Percentiles rank a stretch among this genome's conserved stretches.
Conservation (phyloP, 2,113 vertebrate species). For the Rhea pennata region DNA sequence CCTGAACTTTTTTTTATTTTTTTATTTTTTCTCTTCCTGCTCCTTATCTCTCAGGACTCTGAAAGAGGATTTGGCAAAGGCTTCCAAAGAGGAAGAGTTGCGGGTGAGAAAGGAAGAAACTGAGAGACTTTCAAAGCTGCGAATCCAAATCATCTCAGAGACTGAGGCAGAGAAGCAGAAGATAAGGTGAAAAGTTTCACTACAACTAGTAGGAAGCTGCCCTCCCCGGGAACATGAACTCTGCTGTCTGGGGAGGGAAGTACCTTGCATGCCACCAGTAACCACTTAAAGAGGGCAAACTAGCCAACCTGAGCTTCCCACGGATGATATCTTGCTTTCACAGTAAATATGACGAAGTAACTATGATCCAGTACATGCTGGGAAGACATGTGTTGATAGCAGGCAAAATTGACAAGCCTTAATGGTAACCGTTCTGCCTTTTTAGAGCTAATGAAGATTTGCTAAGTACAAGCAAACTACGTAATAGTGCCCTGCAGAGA, state of each 20-base stretch:
- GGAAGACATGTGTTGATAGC: accelerated
- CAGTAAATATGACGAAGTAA: accelerated
- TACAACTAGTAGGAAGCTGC: background rate
- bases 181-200: constrained; percentile 78
- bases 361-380: accelerated
- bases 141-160: constrained; percentile 64
- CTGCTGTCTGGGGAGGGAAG: background rate
- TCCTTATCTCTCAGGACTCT: constrained; percentile 70
- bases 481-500: background rate
- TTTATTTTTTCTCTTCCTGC: too few species aligned
- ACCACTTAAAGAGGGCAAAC: accelerated
- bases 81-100: constrained; percentile 72
- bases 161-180: constrained; percentile 59
- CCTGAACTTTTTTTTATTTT: background rate
- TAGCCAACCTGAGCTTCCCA: background rate
- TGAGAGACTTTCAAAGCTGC: constrained; percentile 66
- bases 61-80: constrained; percentile 69
- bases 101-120: constrained; percentile 72
- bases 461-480: accelerated
- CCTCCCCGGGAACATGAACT: accelerated
- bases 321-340: background rate
- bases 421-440: background rate
- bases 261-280: background rate
- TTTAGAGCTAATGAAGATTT: background rate
- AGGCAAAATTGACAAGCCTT: background rate